Conservation (phyloP, 64 coral and sea anemone genomes). For the Stylophora pistillata region DNA sequence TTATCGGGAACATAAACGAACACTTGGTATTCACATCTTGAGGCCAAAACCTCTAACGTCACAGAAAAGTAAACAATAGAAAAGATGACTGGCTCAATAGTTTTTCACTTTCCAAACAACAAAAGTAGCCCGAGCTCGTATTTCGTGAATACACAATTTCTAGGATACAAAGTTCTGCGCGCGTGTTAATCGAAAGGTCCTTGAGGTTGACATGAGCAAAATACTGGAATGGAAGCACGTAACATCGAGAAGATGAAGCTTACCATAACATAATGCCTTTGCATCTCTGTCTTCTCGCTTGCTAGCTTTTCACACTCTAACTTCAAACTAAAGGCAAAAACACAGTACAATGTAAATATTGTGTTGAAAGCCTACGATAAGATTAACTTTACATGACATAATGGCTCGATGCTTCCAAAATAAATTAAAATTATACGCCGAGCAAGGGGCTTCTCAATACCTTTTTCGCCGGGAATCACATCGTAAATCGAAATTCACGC, state of each 20-base stretch:
- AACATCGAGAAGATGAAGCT: neutral
- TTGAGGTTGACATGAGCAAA: constrained; percentile 22
- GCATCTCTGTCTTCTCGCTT: constrained; percentile 99
- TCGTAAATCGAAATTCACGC: constrained; percentile 41
- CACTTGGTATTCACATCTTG: constrained; percentile 91
- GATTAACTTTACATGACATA: constrained; percentile 99
- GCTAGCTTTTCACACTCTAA: constrained; percentile 99
- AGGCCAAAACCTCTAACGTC: constrained; percentile 90
- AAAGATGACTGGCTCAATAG: constrained; percentile 55
- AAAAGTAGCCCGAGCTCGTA: constrained; percentile 52
- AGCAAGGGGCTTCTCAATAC: constrained; percentile 5
- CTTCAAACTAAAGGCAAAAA: constrained; percentile 99
- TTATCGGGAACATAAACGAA: constrained; percentile 93
- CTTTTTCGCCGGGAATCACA: constrained; percentile 11
- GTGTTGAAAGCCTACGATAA: constrained; percentile 99
- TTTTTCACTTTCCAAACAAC: constrained; percentile 69
- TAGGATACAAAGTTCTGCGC: constrained; percentile 2
- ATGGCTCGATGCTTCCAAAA: constrained; percentile 84
- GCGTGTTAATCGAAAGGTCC: constrained; percentile 11
- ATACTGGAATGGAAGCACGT: neutral
- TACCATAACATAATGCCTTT: constrained; percentile 99
- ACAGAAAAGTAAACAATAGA: constrained; percentile 86
- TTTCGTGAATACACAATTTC: constrained; percentile 62
- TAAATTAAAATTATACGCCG: constrained; percentile 74
- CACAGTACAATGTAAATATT: constrained; percentile 96